Evolutionary conservation across 2,797 vertebrate genomes (phyloP).

Genomic region (Sternotherus odoratus): DNA sequence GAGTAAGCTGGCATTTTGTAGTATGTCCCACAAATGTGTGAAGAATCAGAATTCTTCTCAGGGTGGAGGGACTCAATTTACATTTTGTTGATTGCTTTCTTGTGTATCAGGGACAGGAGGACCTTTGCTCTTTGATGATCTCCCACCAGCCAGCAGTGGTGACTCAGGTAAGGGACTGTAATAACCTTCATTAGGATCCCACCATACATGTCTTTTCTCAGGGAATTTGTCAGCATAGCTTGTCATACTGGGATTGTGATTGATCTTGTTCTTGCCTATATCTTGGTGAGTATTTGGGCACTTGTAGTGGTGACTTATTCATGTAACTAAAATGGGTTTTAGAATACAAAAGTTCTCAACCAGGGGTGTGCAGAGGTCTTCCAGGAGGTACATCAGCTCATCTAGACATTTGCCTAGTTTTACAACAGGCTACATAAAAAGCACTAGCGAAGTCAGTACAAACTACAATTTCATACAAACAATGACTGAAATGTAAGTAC

Average conservation of each 20-base stretch:
- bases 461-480: too few relatives aligned
- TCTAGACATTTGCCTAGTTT: too few relatives aligned
- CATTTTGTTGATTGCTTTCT: not conserved
- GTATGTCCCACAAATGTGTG: not conserved
- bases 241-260: fast-evolving
- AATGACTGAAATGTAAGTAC: too few relatives aligned
- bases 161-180: constrained; percentile 74
- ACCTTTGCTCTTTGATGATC: constrained; percentile 79
- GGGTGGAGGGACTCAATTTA: not conserved
- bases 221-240: fast-evolving
- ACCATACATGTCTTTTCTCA: not conserved
- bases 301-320: not conserved
- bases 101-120: constrained; percentile 75
- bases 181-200: not conserved
- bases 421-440: too few relatives aligned
- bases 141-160: constrained; percentile 79
- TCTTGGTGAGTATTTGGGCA: not conserved
- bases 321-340: not conserved
- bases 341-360: too few relatives aligned
- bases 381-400: too few relatives aligned
- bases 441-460: too few relatives aligned
- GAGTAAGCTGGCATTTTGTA: not conserved
- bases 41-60: not conserved
- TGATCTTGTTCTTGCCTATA: not conserved
- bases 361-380: too few relatives aligned